phyloP scores from a whole-genome alignment of 1,140 invertebrate species.

The Caenorhabditis briggsae region DNA sequence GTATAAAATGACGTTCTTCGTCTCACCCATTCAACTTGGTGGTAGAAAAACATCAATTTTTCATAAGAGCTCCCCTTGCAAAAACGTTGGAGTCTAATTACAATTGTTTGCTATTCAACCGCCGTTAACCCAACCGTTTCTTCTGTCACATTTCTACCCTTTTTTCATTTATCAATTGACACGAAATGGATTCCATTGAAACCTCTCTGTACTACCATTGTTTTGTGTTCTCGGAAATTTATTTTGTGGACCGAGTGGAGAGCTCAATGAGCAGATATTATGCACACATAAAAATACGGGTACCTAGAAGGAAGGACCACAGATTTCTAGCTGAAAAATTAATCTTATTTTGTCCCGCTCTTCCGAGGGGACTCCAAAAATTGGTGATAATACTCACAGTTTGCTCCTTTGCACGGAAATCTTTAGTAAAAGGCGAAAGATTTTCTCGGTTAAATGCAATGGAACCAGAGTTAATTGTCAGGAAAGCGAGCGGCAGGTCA shows the following conservation, averaged over 20 bases:
- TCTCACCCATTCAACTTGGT: no score
- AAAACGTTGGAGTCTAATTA: slow-evolving; percentile 14
- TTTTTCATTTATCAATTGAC: slow-evolving; percentile 30
- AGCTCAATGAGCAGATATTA: slow-evolving; percentile 11
- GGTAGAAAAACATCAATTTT: neutral
- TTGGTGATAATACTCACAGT: slow-evolving; percentile 29
- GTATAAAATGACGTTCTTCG: no score
- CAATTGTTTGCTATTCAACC: slow-evolving; percentile 24
- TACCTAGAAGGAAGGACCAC: neutral
- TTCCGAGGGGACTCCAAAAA: slow-evolving; percentile 59
- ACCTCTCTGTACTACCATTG: neutral
- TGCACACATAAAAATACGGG: slow-evolving; percentile 13
- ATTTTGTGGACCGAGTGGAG: neutral
- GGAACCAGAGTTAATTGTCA: slow-evolving; percentile 22
- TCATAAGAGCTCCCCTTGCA: slow-evolving; percentile 26
- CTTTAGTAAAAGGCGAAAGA: slow-evolving; percentile 63
- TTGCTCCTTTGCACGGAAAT: slow-evolving; percentile 60
- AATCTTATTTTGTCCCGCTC: slow-evolving; percentile 41
- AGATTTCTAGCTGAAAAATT: neutral
- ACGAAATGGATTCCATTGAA: slow-evolving; percentile 3
- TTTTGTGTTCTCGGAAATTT: neutral
- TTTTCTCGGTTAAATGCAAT: slow-evolving; percentile 57
- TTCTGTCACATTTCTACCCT: neutral
- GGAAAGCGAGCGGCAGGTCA: neutral
- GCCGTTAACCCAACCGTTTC: neutral